Evolutionary conservation across 2,797 vertebrate genomes (phyloP), one percentile per base, ranked within the genome.

Genomic region (Capromys pilorides): DNA sequence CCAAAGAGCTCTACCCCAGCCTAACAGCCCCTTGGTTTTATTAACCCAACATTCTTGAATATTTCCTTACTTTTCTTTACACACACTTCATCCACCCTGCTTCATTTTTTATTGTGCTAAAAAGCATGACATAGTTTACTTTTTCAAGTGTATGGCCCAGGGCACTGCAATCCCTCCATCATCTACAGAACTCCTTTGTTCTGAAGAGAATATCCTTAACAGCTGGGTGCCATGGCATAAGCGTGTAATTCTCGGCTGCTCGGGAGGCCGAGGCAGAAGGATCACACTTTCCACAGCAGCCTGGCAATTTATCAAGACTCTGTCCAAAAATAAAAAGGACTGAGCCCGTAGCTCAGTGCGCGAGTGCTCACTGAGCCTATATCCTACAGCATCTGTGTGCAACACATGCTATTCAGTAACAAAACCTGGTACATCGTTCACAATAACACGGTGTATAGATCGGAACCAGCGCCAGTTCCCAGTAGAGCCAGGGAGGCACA

Each of bases 401-500:
- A 14, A 31, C 5, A 10, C 36, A 36, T 13, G 24, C 16, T 57
- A 22, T 24, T 57, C 77, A 22, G 39, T 67, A 61, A 91, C 51
- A 78, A 62, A 66, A 24, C 61, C 54, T 1, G 0, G 69, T 7
- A 33, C 28, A 0, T 45, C 1, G 57, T 51, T 75, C 22, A n/a
- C 36, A 3, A 61, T 64, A 18, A 26, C 0, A 18, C 31, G 12
- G 6, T 49, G 3, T 31, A 54, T 80, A 51, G 57, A 5, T 26
- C 9, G 0, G 22, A 61, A 64, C 26, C 6, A 21, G 82, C 51
- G 10, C 1, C 9, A 19, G 36, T 61, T 54, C 66, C 83, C 14
- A 4, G 24, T 6, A 69, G 62, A 41, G 3, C 7, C 5, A 1
- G 0, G 0, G n/a, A 2, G 5, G 26, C 2, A 18, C 2, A 18